Base-by-base conservation (phyloP, 2,113 vertebrate species). In the Glaucomys volans region DNA sequence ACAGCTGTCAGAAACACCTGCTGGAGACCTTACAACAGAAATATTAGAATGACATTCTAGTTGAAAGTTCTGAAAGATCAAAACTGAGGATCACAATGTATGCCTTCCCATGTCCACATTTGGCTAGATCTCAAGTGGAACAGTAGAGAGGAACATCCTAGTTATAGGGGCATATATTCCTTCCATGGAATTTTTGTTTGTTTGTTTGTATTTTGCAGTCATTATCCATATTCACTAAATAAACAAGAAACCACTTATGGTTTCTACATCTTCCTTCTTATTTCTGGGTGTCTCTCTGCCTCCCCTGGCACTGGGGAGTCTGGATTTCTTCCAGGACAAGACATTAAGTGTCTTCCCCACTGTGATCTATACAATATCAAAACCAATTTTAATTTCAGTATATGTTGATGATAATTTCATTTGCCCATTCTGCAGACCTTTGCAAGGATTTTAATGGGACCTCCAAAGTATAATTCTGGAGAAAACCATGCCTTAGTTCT, bases 211-310 rank as follows among this genome's bases (percentile, higher is more conserved):
- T 75, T 57, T 67, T 6, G 24, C 8, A 87, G 37, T 76, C 32
- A 81, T 83, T 92, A 44, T 40, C 81, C 87, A 57, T 50, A 74
- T 40, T 74, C 67, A 76, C n/a, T 85, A 76, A 85, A 80, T 30
- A 84, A 93, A 76, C 42, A 44, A 82, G n/a, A 67, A 94, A 64
- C 54, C 50, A 89, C 47, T 91, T 94, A 40, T 14, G 90, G 6
- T 83, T n/a, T 52, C 13, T 26, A 35, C 2, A 24, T 2, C 8
- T 47, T 40, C 1, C 74, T 82, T 77, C 3, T n/a, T 30, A 0
- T 40, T 77, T 57, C 71, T 18, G 50, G 14, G 66, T 32, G 8
- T 82, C 26, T 80, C 71, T 91, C 69, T 90, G 42, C 4, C 42
- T 71, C 6, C 0, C 4, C 7, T 52, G 26, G 30, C 8, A 42